These are phyloP conservation scores for Tiliacea aurago DNA, from an alignment of 2,888 invertebrate species.

Conservation along the genomic window DNA sequence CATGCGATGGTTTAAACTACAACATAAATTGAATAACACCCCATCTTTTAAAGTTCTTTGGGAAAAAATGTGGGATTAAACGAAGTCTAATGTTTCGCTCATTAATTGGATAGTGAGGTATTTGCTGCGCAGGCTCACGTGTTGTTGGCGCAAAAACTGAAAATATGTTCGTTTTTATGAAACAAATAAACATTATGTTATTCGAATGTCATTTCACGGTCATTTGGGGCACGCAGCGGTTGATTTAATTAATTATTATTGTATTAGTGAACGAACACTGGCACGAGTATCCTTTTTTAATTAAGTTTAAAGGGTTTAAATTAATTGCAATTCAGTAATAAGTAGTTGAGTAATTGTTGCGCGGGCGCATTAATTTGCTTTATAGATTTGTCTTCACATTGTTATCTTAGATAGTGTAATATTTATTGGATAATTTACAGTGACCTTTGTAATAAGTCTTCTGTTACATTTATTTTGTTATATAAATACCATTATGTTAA, in stretches of 20 bases:
- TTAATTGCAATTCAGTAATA: slow-evolving; percentile 41
- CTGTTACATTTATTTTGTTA: slow-evolving; percentile 34
- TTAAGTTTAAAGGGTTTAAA: slow-evolving; percentile 46
- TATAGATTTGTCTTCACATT: slow-evolving; percentile 55
- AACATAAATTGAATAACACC: slow-evolving; percentile 69
- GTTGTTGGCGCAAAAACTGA: slow-evolving; percentile 67
- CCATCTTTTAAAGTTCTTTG: slow-evolving; percentile 70
- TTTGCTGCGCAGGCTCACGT: slow-evolving; percentile 68
- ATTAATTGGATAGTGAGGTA: slow-evolving; percentile 65
- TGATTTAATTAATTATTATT: slow-evolving; percentile 65
- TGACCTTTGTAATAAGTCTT: slow-evolving; percentile 46
- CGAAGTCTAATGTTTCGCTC: slow-evolving; percentile 68
- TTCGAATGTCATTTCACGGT: slow-evolving; percentile 84
- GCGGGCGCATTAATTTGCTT: slow-evolving; percentile 35
- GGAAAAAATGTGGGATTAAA: slow-evolving; percentile 68
- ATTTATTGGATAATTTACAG: slow-evolving; percentile 43
- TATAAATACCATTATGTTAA: slow-evolving; percentile 56
- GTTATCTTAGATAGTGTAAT: slow-evolving; percentile 33
- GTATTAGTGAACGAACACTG: slow-evolving; percentile 38
- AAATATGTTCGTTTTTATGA: slow-evolving; percentile 58
- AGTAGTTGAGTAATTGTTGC: slow-evolving; percentile 46
- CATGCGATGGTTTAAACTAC: slow-evolving; percentile 68
- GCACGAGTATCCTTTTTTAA: slow-evolving; percentile 46
- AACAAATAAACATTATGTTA: slow-evolving; percentile 63
- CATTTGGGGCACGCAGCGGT: slow-evolving; percentile 71